Percentiles rank a stretch among this genome's conserved stretches.
Evolutionary conservation across 1,140 invertebrate species (phyloP).

Genomic region (Anoplophora glabripennis): DNA sequence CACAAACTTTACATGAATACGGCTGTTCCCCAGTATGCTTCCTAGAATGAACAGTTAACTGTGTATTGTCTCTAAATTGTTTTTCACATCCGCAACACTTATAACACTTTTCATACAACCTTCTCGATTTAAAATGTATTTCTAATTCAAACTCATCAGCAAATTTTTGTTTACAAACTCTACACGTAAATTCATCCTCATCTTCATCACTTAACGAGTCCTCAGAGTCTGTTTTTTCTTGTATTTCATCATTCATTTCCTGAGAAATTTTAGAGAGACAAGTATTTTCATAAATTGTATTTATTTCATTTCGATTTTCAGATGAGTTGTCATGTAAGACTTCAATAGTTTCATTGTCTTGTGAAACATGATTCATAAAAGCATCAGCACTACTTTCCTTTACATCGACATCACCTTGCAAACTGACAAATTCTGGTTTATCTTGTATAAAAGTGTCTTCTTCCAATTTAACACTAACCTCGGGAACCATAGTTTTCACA

Average conservation of each 20-base stretch:
- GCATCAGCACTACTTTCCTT: background rate
- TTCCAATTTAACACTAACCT: background rate
- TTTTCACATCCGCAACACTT: constrained; percentile 39
- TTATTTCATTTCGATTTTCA: background rate
- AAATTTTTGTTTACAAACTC: constrained; percentile 30
- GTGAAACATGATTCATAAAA: background rate
- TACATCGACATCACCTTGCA: background rate
- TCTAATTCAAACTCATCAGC: constrained; percentile 14
- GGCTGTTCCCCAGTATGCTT: constrained; percentile 76
- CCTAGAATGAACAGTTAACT: constrained; percentile 39
- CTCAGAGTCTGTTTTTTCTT: background rate
- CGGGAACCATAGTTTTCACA: background rate
- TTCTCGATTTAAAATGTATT: constrained; percentile 23
- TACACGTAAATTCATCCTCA: constrained; percentile 23
- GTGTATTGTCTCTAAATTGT: constrained; percentile 33
- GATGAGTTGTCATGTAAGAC: background rate
- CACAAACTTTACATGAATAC: constrained; percentile 73
- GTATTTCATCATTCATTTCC: background rate
- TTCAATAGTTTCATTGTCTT: too few relatives aligned
- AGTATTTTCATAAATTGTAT: constrained; percentile 5
- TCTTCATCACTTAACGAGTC: constrained; percentile 11
- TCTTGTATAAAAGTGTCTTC: background rate
- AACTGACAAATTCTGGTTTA: constrained; percentile 1
- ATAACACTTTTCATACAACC: constrained; percentile 25
- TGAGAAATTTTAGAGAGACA: background rate